Percentiles rank a stretch among this genome's conserved stretches.
Conservation (phyloP, 2,113 vertebrate genomes). For the Diglossa brunneiventris region DNA sequence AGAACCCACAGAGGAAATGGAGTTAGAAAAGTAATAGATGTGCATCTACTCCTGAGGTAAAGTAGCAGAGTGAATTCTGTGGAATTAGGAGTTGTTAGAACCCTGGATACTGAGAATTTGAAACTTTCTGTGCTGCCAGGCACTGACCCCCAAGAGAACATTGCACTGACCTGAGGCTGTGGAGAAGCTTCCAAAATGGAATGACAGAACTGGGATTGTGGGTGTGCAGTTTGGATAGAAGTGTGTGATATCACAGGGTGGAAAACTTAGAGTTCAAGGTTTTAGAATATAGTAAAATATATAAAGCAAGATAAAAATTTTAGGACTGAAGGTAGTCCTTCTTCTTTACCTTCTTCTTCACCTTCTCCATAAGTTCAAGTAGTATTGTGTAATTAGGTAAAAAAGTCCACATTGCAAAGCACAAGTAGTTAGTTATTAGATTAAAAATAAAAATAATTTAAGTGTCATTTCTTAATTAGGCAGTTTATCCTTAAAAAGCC, state of each 20-base stretch:
- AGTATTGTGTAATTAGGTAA: neutral
- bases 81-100: neutral
- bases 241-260: neutral
- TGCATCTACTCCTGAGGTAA: rapidly evolving
- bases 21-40: neutral
- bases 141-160: neutral
- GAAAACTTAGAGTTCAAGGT: neutral
- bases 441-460: neutral
- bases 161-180: neutral
- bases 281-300: neutral
- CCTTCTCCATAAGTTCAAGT: neutral
- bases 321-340: neutral
- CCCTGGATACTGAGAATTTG: neutral
- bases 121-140: neutral
- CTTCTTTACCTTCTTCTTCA: neutral
- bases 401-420: neutral
- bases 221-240: neutral
- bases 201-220: neutral
- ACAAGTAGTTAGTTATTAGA: neutral
- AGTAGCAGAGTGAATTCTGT: neutral
- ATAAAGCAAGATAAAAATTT: neutral
- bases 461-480: neutral
- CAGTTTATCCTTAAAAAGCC: neutral
- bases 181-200: neutral
- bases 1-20: neutral